These are phyloP conservation scores for Sesia bembeciformis DNA, from an alignment of 2,888 invertebrate genomes.

Conservation along the genomic window DNA sequence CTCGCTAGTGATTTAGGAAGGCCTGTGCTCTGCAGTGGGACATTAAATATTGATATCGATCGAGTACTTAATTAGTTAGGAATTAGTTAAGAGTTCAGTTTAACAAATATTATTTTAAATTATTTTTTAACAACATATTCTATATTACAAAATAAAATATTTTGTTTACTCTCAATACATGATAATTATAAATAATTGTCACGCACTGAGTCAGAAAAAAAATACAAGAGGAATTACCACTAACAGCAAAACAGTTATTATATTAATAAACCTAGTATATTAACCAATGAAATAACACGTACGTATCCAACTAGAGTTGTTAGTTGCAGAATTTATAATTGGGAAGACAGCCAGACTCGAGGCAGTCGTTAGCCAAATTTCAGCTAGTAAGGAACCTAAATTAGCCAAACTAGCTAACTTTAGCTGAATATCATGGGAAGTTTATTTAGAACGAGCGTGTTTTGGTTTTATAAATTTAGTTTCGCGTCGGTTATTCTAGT, in stretches of 20 bases:
- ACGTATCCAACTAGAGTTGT: conserved; percentile 1
- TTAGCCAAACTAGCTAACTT: conserved; percentile 10
- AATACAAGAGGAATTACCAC: background rate
- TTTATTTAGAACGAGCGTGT: conserved; percentile 1
- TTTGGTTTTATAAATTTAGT: background rate
- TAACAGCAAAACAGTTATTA: background rate
- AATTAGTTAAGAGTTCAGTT: no score
- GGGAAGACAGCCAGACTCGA: conserved; percentile 1
- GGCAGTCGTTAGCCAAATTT: conserved; percentile 6
- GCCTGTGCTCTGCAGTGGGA: no score
- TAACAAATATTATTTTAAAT: no score
- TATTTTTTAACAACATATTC: no score
- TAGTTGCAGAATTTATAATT: conserved; percentile 3
- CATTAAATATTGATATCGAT: no score
- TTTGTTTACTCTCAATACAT: no score
- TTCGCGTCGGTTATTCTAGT: background rate
- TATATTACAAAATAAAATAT: no score
- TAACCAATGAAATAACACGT: background rate
- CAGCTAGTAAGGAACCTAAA: conserved; percentile 4
- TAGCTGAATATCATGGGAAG: background rate
- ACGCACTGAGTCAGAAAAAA: background rate
- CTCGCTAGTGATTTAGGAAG: no score
- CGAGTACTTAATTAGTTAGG: no score
- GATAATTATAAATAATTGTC: no score
- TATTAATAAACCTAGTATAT: background rate